Evolutionary conservation across 2,113 vertebrate genomes (phyloP), one percentile per base, ranked within the genome.

Genomic region (Pholis gunnellus): DNA sequence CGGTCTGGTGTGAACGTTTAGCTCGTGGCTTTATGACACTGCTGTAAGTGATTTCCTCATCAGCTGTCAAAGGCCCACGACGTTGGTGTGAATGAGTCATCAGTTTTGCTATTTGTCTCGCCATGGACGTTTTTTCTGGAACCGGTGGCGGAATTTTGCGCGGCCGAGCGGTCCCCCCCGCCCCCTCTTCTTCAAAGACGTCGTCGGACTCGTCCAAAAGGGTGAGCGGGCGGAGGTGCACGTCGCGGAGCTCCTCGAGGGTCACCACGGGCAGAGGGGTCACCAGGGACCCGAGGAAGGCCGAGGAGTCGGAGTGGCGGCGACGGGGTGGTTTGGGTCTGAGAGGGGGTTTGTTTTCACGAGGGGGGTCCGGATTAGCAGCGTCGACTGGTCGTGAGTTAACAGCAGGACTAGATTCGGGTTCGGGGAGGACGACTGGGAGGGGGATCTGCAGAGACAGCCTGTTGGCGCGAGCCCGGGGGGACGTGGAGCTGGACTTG

Each of bases 381-480:
- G 64, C 1, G 27, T 9, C 50, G 15, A 36, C 75, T n/a, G 50
- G 18, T 6, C 14, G 15, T 54, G 57, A 44, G 29, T 25, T 11
- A 0, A 63, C 0, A 4, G 18, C 36, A 1, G 74, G 25, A 10
- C 13, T 14, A 4, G 64, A 9, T 42, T 25, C 27, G 4, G 34
- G 31, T n/a, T 81, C 79, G 7, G 71, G 82, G 34, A 20, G 9
- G 18, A 80, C 8, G 20, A 76, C 72, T 0, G 91, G 89, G 6
- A 92, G 67, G 3, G 91, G 75, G 2, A 89, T 79, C 77, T 91
- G 93, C 75, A 93, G 84, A 27, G 93, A 94, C 42, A 93, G 71
- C 56, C 93, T 83, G 0, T 85, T 83, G 0, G 57, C 17, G 1
- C 20, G 75, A 38, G 64, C 25, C 13, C 3, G 27, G 1, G 25